Evolutionary conservation across 2,888 invertebrate genomes (phyloP), one percentile per base, ranked within the genome.

Genomic region (Cordylochernes scorpioides): DNA sequence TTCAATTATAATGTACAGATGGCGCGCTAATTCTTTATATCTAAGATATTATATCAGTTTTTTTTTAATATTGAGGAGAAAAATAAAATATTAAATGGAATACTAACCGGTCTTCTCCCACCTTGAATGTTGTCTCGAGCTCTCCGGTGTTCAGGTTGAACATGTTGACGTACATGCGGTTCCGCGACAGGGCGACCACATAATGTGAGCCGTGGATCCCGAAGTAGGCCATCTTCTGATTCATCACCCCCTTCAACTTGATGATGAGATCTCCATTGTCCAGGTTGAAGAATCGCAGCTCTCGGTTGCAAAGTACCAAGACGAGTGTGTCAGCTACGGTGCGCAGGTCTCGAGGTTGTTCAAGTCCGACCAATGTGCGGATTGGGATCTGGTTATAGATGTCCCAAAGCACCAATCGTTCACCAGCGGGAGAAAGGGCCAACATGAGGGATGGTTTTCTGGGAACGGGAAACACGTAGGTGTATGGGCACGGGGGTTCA

Each of bases 191-290:
- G 3, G 77, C 70, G 17, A 80, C 78, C 36, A 72, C 56, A 49
- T 78, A 77, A 28, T 65, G 64, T 28, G 64, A 55, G 55, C 75
- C 73, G 50, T 78, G 74, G 7, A 77, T 61, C 1, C 75, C 78
- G 54, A 71, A 82, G 52, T 67, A 78, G 32, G 80, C 77, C 77
- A 78, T 75, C 54, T 75, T 77, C 52, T 80, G 77, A 58, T 80
- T 80, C 74, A 80, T 78, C 16, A 80, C 73, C 22, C 54, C 52
- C 48, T 74, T 71, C 25, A 77, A 53, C 22, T 72, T 68, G 8
- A 69, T 67, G 45, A 71, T 46, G 49, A 67, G 64, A 13, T 43
- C 42, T 3, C 75, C 78, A 52, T 67, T 64, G 45, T 78, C 67
- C 29, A 80, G 55, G 51, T 80, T 68, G 45, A 73, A 73, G 22